phyloP scores from a whole-genome alignment of 1,140 invertebrate species.

The Drosophila sproati region DNA sequence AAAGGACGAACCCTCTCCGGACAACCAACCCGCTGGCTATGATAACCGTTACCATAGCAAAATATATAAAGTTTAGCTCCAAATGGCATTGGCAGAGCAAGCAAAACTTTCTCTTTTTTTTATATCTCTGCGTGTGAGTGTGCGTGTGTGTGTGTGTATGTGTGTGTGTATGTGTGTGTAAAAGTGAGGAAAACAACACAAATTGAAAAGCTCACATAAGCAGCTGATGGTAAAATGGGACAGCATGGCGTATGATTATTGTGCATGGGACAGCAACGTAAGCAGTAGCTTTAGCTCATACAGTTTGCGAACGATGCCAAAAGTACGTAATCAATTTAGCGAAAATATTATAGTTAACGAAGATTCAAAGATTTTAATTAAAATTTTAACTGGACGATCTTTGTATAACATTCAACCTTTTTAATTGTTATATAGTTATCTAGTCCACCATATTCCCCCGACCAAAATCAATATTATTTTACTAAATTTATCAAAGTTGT shows the following conservation, averaged over 20 bases:
- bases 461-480: no score
- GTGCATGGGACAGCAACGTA: conserved; percentile 49
- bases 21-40: conserved; percentile 37
- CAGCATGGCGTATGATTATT: conserved; percentile 79
- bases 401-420: no score
- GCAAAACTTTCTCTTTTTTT: conserved; percentile 76
- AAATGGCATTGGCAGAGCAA: conserved; percentile 71
- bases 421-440: no score
- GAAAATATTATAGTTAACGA: not conserved
- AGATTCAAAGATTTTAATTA: no score
- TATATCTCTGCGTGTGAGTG: conserved; percentile 26
- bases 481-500: no score
- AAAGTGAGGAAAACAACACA: conserved; percentile 68
- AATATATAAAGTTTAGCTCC: conserved; percentile 81
- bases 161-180: conserved; percentile 26
- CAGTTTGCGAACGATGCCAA: not conserved
- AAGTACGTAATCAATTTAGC: not conserved
- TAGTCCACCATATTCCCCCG: no score
- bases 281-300: conserved; percentile 20
- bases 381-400: no score
- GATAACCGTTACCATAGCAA: conserved; percentile 74
- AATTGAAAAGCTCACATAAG: conserved; percentile 78
- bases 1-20: conserved; percentile 50
- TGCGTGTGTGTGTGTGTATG: conserved; percentile 25
- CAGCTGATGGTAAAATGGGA: conserved; percentile 53